Evolutionary conservation across 2,797 vertebrate species (phyloP).

Genomic region (Naso thynnoides): DNA sequence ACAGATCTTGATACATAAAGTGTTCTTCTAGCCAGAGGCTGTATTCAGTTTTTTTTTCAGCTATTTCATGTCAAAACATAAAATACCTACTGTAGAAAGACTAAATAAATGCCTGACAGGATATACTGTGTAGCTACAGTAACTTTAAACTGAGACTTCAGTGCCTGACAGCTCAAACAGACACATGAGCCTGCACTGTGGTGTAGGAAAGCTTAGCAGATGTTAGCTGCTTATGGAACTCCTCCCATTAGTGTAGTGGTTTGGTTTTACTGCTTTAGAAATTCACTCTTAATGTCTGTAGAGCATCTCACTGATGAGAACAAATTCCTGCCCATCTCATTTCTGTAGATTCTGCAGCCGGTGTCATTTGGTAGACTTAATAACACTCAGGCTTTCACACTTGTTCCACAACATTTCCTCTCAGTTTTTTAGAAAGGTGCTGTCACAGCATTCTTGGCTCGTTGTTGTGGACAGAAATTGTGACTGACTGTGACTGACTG

Average conservation of each 20-base stretch:
- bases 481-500: conserved; percentile 36
- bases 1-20: conserved; percentile 11
- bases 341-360: conserved; percentile 38
- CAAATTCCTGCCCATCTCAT: conserved; percentile 35
- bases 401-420: conserved; percentile 62
- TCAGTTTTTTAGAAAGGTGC: conserved; percentile 52
- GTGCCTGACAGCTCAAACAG: conserved; percentile 13
- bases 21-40: conserved; percentile 27
- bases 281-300: conserved; percentile 45
- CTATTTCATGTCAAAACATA: conserved; percentile 35
- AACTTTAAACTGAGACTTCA: conserved; percentile 24
- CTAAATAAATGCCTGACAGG: conserved; percentile 19
- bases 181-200: conserved; percentile 18
- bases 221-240: conserved; percentile 47
- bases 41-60: conserved; percentile 29
- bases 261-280: conserved; percentile 53
- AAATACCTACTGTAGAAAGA: conserved; percentile 24
- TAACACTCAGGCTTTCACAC: conserved; percentile 40
- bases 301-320: conserved; percentile 32
- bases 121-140: background rate
- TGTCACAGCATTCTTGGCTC: conserved; percentile 26
- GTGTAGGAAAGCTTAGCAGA: conserved; percentile 22
- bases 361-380: conserved; percentile 44
- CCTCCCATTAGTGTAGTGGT: conserved; percentile 29
- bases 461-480: conserved; percentile 27